Evolutionary conservation across 2,113 vertebrate species (phyloP), one percentile per base, ranked within the genome.

Genomic region (Centropus unirufus): DNA sequence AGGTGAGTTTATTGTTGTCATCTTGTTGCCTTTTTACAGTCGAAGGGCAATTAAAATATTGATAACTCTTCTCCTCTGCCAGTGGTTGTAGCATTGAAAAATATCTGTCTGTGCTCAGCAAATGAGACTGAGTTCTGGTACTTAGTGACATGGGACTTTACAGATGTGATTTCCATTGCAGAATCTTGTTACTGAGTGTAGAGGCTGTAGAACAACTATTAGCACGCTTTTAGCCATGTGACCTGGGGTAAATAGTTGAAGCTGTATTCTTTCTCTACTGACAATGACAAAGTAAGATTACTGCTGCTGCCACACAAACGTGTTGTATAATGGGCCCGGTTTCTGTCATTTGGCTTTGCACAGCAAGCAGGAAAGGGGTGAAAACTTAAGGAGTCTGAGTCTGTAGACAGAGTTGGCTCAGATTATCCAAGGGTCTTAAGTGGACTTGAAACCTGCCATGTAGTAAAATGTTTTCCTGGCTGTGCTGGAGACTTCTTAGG

Each of bases 1-100:
- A 99, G 99, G 99, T 99, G 81, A 98, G 98, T 90, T 26, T 23
- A 8, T 18, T 57, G 54, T 52, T 32, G 19, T 57, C 36, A 36
- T 73, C 8, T 3, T n/a, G 12, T 49, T 42, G 14, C 4, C 16
- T n/a, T 64, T 88, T 52, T 78, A 42, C 6, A 55, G 0, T 18
- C 68, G 20, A 54, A 68, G 8, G 9, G 27, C 16, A 64, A 52
- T 52, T 22, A 21, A 83, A 64, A 32, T 75, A 15, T 11, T 40
- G 27, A 8, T 54, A 12, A 8, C 8, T 55, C 10, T 79, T 67
- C 16, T 62, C 14, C 9, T 76, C 90, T 83, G 49, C 24, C 14
- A 14, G 1, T 70, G 36, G 8, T 34, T 61, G 3, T 32, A 36
- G 19, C 8, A 3, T 66, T 36, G 22, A 73, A 86, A 26, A 73